Evolutionary conservation across 2,113 vertebrate genomes (phyloP), one percentile per base, ranked within the genome.

Genomic region (Plotosus lineatus): DNA sequence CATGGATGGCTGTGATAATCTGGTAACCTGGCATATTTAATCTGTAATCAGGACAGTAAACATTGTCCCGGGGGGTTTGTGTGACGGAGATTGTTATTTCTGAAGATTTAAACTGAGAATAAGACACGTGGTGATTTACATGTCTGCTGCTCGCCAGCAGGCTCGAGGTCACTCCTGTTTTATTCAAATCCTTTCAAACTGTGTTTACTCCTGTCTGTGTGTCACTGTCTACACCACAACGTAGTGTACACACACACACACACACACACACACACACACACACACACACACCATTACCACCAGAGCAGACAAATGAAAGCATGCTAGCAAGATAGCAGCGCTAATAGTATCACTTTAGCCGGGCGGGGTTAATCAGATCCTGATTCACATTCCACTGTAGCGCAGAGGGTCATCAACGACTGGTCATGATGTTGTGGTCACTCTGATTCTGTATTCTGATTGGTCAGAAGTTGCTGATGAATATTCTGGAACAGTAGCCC

Each of bases 101-200:
- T 50, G 26, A 19, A 68, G 65, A 44, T 21, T 8, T 73, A 19
- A 31, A 55, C 31, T 36, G 10, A 17, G 51, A 38, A 15, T 6
- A 58, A 48, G 10, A 44, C 33, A 26, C 26, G 6, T 44, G 38
- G 2, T 36, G 15, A 74, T 81, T 78, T 68, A 38, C 71, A 78
- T 74, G 50, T 80, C 66, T 84, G 56, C 65, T 78, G 58, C 36
- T 23, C 48, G 65, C 48, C 40, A 66, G 48, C 23, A 56, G 8
- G 4, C 44, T 66, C 69, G 46, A 74, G 75, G 79, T 75, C 79
- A 75, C 40, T 72, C 21, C 50, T 48, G 56, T 50, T 78, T 61
- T 69, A 78, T 69, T 82, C 68, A 75, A 72, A 82, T 69, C 21
- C 10, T 68, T 75, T 75, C 31, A 74, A 73, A 73, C 28, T n/a